Conservation (phyloP, 2,113 vertebrate genomes). For the Tragelaphus imberbis region DNA sequence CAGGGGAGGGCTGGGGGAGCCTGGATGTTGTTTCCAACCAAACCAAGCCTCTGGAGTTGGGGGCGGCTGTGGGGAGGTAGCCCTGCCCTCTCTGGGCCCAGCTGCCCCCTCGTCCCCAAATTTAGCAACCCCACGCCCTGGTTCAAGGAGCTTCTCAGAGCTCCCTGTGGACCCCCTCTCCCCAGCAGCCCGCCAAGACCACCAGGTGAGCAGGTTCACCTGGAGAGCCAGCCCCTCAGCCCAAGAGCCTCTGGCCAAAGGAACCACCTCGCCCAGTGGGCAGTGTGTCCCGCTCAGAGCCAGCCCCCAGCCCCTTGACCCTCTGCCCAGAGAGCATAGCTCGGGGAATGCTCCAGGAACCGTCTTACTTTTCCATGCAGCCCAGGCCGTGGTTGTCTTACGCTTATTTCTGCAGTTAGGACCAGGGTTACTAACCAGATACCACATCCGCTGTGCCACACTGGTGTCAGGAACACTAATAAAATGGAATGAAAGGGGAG, state of each 20-base stretch:
- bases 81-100: not conserved
- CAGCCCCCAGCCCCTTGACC: not conserved
- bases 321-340: fast-evolving
- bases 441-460: not conserved
- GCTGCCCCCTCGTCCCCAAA: not conserved
- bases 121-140: not conserved
- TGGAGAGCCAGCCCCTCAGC: not conserved
- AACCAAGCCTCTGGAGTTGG: not conserved
- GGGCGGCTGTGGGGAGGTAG: not conserved
- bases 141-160: not conserved
- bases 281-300: not conserved
- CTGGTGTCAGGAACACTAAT: not conserved
- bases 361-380: fast-evolving
- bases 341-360: not conserved
- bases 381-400: fast-evolving
- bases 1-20: not conserved
- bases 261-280: not conserved
- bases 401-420: not conserved
- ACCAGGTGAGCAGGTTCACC: constrained; percentile 1
- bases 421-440: not conserved
- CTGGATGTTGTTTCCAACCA: not conserved
- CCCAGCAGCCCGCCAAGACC: constrained; percentile 13
- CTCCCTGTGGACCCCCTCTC: not conserved
- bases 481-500: not conserved
- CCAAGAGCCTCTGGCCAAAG: not conserved